Conservation (phyloP, 2,888 invertebrate species). For the Neoitamus cyanurus region DNA sequence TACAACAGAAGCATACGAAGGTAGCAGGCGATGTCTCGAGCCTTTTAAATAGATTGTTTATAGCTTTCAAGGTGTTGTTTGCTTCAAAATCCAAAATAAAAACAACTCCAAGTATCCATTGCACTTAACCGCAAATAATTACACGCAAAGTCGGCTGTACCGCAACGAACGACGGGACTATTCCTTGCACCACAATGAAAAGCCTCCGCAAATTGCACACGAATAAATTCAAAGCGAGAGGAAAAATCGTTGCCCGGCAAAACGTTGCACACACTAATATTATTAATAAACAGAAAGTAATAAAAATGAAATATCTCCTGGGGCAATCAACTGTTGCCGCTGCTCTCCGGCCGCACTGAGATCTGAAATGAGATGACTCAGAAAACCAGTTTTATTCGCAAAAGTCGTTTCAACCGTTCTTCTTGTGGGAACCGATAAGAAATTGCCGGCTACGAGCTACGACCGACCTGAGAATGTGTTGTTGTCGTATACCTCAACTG, state of each 20-base stretch:
- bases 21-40: background rate
- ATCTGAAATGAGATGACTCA: background rate
- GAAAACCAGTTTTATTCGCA: slow-evolving; percentile 36
- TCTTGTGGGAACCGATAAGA: slow-evolving; percentile 25
- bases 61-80: background rate
- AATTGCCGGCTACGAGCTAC: background rate
- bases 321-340: slow-evolving; percentile 24
- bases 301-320: background rate
- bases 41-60: background rate
- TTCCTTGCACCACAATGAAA: background rate
- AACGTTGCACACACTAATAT: background rate
- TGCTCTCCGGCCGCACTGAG: background rate
- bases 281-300: slow-evolving; percentile 13
- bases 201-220: background rate
- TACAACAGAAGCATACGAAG: background rate
- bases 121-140: background rate
- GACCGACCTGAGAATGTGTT: background rate
- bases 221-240: background rate
- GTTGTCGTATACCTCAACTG: background rate
- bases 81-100: background rate
- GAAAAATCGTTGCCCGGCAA: background rate
- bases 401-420: slow-evolving; percentile 36
- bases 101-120: background rate
- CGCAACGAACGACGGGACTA: no score
- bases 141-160: no score